Percentiles rank a stretch among this genome's conserved stretches.
phyloP scores from a whole-genome alignment of 1,140 invertebrate species.

The Trachymyrmex septentrionalis region DNA sequence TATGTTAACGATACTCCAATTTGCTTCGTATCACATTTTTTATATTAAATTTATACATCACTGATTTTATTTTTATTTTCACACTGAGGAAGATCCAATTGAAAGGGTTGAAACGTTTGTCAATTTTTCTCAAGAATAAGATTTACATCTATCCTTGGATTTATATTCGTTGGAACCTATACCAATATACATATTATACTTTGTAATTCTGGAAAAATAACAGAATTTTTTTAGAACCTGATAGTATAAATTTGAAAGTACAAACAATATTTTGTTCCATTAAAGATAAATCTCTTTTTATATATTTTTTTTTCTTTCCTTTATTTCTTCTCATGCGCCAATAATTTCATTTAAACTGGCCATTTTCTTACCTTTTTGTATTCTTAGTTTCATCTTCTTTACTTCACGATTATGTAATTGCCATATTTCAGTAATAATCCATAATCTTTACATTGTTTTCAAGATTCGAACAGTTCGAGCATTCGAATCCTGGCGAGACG shows the following conservation, averaged over 20 bases:
- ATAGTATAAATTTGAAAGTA: neutral
- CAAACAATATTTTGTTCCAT: neutral
- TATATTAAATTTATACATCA: too few species aligned
- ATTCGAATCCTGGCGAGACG: constrained; percentile 87
- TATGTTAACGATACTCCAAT: too few species aligned
- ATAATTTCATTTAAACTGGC: neutral
- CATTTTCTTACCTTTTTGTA: neutral
- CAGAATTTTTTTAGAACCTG: neutral
- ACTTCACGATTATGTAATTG: neutral
- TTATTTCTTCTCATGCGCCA: neutral
- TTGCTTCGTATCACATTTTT: too few species aligned
- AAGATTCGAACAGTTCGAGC: constrained; percentile 91
- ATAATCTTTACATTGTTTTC: neutral
- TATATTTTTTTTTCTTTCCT: neutral
- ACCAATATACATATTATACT: too few species aligned
- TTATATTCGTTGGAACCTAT: too few species aligned
- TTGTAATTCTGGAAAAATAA: too few species aligned
- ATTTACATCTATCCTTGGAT: too few species aligned
- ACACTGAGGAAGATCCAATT: too few species aligned
- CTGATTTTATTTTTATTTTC: too few species aligned
- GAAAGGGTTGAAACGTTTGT: too few species aligned
- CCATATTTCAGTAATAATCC: constrained; percentile 1
- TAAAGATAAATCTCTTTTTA: neutral
- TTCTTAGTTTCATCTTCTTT: neutral
- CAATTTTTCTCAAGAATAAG: too few species aligned